phyloP scores from a whole-genome alignment of 2,797 vertebrate genomes.

The Zalophus californianus region DNA sequence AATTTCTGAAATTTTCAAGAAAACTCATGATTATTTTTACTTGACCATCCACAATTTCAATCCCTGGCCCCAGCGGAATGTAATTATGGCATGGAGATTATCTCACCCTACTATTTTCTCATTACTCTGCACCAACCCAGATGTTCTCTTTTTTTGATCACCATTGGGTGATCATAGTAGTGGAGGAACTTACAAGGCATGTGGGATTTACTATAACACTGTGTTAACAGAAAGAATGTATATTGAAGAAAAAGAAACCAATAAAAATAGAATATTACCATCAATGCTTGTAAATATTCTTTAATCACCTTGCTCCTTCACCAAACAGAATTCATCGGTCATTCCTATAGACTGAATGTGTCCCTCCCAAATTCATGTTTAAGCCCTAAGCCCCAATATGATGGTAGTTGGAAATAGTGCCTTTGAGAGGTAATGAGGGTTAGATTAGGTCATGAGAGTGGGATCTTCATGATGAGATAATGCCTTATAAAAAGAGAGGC shows the following conservation, averaged over 20 bases:
- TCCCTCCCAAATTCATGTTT: neutral
- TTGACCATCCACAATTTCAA: neutral
- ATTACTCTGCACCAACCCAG: neutral
- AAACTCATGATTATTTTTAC: neutral
- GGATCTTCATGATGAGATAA: neutral
- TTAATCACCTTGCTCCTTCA: neutral
- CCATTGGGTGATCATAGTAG: neutral
- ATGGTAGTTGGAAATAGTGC: neutral
- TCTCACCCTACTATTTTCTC: neutral
- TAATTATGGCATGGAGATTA: neutral
- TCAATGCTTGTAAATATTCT: neutral
- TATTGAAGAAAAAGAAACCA: neutral
- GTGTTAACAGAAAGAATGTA: neutral
- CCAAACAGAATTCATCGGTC: neutral
- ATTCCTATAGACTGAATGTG: neutral
- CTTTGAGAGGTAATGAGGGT: neutral
- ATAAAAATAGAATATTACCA: neutral
- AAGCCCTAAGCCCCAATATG: neutral
- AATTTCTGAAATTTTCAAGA: neutral
- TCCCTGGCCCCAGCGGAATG: too few species aligned
- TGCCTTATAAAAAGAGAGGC: neutral
- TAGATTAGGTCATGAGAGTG: neutral
- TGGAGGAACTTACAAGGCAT: neutral
- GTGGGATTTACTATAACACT: neutral
- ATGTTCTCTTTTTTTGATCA: neutral